Evolutionary conservation across 2,797 vertebrate genomes (phyloP).

Genomic region (Huso huso): DNA sequence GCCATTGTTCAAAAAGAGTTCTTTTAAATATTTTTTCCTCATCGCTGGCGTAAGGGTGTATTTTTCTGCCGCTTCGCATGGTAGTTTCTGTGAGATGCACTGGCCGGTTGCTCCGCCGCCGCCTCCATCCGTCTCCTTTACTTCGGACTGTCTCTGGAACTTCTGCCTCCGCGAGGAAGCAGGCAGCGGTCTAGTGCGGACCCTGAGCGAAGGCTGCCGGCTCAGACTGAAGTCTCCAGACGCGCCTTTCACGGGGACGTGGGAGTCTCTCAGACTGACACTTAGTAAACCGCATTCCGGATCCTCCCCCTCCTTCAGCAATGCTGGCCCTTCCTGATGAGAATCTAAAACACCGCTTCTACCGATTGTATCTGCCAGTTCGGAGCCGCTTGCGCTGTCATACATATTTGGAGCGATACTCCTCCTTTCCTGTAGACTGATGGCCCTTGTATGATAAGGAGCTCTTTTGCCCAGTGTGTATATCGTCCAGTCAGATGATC

Average conservation of each 20-base stretch:
- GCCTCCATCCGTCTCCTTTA: conserved; percentile 21
- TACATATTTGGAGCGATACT: conserved; percentile 32
- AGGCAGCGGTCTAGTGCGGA: conserved; percentile 36
- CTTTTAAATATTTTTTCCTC: conserved; percentile 58
- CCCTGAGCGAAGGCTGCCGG: conserved; percentile 36
- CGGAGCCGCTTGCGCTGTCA: conserved; percentile 17
- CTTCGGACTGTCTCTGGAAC: conserved; percentile 47
- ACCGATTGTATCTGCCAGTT: conserved; percentile 20
- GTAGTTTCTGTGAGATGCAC: conserved; percentile 6
- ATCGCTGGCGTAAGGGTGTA: conserved; percentile 46
- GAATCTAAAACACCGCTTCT: conserved; percentile 10
- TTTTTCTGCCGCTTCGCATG: conserved; percentile 34
- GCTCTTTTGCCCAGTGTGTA: not conserved
- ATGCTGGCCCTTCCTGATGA: conserved; percentile 13
- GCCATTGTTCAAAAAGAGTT: conserved; percentile 38
- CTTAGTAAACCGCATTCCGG: conserved; percentile 27
- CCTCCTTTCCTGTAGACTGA: conserved; percentile 34
- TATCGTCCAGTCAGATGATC: too few relatives aligned
- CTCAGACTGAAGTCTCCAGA: conserved; percentile 21
- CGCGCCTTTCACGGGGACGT: conserved; percentile 6
- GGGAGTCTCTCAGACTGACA: conserved; percentile 24
- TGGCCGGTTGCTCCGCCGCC: not conserved
- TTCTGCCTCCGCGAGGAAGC: conserved; percentile 46
- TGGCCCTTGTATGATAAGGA: conserved; percentile 24
- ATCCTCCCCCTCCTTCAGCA: conserved; percentile 6